These are phyloP conservation scores for Lemur catta DNA, from an alignment of 2,797 vertebrate species.

Conservation along the genomic window DNA sequence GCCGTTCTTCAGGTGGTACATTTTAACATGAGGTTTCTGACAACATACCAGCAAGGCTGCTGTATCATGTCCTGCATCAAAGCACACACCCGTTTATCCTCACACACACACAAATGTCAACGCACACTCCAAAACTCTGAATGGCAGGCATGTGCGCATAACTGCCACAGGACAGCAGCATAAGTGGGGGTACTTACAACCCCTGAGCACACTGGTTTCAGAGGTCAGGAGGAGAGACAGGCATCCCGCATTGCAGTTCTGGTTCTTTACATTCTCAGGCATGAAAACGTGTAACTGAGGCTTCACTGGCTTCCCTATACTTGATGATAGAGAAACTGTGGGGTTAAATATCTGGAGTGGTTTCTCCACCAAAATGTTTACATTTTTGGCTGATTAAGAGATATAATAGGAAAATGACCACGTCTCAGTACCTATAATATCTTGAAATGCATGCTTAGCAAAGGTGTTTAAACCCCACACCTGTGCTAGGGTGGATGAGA, in stretches of 20 bases:
- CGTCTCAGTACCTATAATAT: not conserved
- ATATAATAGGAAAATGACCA: not conserved
- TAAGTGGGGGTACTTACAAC: not conserved
- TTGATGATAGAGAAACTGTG: not conserved
- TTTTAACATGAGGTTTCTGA: not conserved
- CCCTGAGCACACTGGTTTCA: not conserved
- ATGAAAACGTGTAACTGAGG: not conserved
- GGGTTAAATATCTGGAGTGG: not conserved
- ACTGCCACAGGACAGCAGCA: not conserved
- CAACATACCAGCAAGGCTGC: not conserved
- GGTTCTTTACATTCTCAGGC: not conserved
- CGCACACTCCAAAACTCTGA: slow-evolving; percentile 58
- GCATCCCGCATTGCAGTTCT: not conserved
- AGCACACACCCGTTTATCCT: slow-evolving; percentile 53
- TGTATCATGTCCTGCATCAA: not conserved
- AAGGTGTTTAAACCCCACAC: not conserved
- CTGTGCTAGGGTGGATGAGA: not conserved
- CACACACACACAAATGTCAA: slow-evolving; percentile 47
- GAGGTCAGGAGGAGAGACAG: not conserved
- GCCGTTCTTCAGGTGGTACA: fast-evolving
- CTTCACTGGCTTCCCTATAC: not conserved
- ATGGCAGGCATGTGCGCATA: slow-evolving; percentile 50
- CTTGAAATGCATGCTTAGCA: not conserved
- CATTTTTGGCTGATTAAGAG: not conserved
- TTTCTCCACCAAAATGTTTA: not conserved